Evolutionary conservation across 2,797 vertebrate genomes (phyloP).

Genomic region (Podarcis siculus): DNA sequence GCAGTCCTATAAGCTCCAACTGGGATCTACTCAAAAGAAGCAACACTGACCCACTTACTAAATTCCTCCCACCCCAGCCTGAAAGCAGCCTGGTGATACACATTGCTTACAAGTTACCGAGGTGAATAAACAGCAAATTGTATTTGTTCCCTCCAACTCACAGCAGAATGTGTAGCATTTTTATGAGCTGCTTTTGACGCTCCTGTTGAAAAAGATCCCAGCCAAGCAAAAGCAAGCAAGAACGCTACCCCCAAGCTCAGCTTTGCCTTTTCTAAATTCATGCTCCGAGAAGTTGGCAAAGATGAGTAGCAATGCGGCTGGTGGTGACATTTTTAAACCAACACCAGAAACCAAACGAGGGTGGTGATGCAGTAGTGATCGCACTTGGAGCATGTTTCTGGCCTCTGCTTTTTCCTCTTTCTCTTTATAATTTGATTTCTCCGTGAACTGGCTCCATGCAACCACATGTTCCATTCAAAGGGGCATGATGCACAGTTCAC

Average conservation of each 20-base stretch:
- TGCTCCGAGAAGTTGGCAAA: conserved; percentile 8
- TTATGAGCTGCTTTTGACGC: not conserved
- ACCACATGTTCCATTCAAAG: not conserved
- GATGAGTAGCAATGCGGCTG: not conserved
- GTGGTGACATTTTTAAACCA: conserved; percentile 29
- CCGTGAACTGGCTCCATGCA: not conserved
- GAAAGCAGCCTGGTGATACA: not conserved
- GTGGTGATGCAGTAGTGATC: no score
- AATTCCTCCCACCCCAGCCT: not conserved
- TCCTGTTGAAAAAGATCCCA: not conserved
- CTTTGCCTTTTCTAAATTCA: not conserved
- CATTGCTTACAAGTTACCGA: not conserved
- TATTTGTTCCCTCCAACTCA: not conserved
- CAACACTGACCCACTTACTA: not conserved
- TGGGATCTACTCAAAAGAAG: not conserved
- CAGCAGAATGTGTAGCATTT: not conserved
- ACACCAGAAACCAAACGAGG: not conserved
- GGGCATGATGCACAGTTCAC: not conserved
- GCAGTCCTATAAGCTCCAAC: no score
- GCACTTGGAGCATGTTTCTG: not conserved
- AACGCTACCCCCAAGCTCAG: not conserved
- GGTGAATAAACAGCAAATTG: not conserved
- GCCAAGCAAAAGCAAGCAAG: not conserved
- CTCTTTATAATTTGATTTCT: not conserved
- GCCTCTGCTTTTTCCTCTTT: not conserved